These are phyloP conservation scores for Etheostoma cragini DNA, from an alignment of 2,113 vertebrate species.

Conservation along the genomic window DNA sequence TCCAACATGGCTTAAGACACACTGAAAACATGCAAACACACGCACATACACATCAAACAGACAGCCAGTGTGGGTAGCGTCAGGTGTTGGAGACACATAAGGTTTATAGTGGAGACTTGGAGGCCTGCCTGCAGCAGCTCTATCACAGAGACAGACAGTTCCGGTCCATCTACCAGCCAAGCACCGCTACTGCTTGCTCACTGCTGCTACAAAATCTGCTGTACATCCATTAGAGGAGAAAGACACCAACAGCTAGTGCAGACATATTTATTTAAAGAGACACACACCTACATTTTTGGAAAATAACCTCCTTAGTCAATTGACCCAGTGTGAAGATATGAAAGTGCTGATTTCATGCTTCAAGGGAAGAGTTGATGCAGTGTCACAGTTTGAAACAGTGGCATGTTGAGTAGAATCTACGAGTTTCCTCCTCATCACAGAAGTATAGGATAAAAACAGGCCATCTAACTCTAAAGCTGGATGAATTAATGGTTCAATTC, in stretches of 20 bases:
- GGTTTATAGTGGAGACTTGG: conserved; percentile 68
- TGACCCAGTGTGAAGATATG: conserved; percentile 11
- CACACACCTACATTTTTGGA: conserved; percentile 37
- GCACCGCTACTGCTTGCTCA: conserved; percentile 57
- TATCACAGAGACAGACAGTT: conserved; percentile 65
- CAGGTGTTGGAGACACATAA: conserved; percentile 67
- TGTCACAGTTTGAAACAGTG: conserved; percentile 26
- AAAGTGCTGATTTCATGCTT: conserved; percentile 48
- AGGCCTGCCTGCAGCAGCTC: conserved; percentile 68
- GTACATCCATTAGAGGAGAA: conserved; percentile 64
- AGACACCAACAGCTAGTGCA: conserved; percentile 14
- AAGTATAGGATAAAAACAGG: neutral
- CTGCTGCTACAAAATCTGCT: conserved; percentile 68
- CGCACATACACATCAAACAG: conserved; percentile 45
- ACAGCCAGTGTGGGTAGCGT: conserved; percentile 33
- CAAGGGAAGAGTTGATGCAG: conserved; percentile 10
- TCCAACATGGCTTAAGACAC: conserved; percentile 47
- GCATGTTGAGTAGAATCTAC: conserved; percentile 7
- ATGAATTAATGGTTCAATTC: neutral
- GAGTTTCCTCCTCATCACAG: neutral
- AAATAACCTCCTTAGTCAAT: conserved; percentile 18
- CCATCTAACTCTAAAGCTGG: neutral
- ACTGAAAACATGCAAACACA: conserved; percentile 55
- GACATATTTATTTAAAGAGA: conserved; percentile 33
- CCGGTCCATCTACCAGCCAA: conserved; percentile 69